Percentiles rank a stretch among this genome's conserved stretches.
phyloP scores from a whole-genome alignment of 2,797 vertebrate genomes.

The Lepidocolaptes lacrymiger region DNA sequence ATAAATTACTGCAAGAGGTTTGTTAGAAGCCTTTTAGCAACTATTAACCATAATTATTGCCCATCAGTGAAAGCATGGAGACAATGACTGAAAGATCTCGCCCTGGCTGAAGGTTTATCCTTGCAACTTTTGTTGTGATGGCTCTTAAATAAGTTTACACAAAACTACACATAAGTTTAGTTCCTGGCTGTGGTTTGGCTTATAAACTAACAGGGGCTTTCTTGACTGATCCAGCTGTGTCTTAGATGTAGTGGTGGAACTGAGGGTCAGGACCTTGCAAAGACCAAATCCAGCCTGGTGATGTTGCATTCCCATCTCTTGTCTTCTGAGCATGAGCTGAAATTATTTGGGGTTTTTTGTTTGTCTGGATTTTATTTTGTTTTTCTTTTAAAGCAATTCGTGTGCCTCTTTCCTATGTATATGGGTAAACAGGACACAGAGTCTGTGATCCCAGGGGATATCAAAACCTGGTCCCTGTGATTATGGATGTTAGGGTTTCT shows the following conservation, averaged over 20 bases:
- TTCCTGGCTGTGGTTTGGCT: neutral
- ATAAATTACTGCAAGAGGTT: slow-evolving; percentile 59
- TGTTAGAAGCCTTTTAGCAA: slow-evolving; percentile 58
- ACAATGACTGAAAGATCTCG: neutral
- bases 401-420: fast-evolving
- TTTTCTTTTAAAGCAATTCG: neutral
- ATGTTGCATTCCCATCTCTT: neutral
- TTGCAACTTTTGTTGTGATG: neutral
- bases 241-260: fast-evolving
- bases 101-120: neutral
- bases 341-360: fast-evolving
- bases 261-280: neutral
- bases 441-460: neutral
- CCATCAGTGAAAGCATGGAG: neutral
- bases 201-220: neutral
- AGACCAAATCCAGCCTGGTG: neutral
- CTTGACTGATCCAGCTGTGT: neutral
- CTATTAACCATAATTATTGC: slow-evolving; percentile 40
- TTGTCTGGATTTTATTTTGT: neutral
- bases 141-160: neutral
- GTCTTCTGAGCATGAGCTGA: neutral
- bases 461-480: fast-evolving
- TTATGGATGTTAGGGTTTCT: neutral
- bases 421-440: neutral
- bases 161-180: neutral